phyloP scores from a whole-genome alignment of 2,113 vertebrate species.

The Natator depressus region DNA sequence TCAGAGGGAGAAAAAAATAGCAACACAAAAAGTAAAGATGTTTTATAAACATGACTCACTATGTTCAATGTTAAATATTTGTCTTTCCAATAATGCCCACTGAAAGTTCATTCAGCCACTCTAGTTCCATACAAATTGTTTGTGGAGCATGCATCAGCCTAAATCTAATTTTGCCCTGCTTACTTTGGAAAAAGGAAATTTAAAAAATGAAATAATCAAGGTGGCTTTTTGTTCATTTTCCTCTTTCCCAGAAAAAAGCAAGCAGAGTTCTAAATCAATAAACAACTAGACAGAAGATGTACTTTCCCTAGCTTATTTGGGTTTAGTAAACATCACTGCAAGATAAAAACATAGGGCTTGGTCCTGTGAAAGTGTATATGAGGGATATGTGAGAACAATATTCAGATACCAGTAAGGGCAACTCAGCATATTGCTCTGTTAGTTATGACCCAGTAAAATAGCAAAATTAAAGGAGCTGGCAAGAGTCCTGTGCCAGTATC shows the following conservation, averaged over 20 bases:
- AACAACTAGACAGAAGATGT: constrained; percentile 56
- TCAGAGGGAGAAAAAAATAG: neutral
- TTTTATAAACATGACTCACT: constrained; percentile 64
- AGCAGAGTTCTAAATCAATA: constrained; percentile 63
- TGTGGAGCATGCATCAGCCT: constrained; percentile 57
- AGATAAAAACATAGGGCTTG: neutral
- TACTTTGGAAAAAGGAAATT: constrained; percentile 64
- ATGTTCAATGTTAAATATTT: constrained; percentile 68
- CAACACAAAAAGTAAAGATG: neutral
- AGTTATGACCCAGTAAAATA: neutral
- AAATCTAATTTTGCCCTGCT: constrained; percentile 67
- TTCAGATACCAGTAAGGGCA: neutral
- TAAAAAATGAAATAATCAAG: constrained; percentile 55
- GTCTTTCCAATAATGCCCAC: constrained; percentile 66
- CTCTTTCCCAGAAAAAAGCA: constrained; percentile 68
- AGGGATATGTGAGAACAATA: neutral
- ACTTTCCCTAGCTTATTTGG: constrained; percentile 12
- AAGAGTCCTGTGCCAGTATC: neutral
- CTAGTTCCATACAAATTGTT: constrained; percentile 51
- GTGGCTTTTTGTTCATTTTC: constrained; percentile 5
- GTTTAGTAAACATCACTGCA: constrained; percentile 1
- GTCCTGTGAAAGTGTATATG: neutral
- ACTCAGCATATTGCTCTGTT: neutral
- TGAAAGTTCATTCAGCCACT: constrained; percentile 67
- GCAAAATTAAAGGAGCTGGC: neutral